phyloP scores from a whole-genome alignment of 2,888 invertebrate species.

The Melitaea athalia region DNA sequence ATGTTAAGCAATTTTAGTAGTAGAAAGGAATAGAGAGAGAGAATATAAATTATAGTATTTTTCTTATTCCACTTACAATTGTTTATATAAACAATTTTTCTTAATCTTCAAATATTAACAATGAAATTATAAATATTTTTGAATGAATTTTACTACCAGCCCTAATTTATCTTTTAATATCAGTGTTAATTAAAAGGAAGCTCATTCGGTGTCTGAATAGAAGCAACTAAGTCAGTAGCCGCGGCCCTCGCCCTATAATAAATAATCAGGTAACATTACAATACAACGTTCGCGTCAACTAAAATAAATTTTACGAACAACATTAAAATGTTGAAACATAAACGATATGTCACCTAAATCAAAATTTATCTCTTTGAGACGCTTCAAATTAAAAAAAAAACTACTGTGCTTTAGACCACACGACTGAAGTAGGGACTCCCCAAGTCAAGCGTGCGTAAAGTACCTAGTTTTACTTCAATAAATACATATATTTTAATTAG shows the following conservation, averaged over 20 bases:
- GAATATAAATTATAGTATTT: too few species aligned
- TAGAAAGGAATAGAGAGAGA: too few species aligned
- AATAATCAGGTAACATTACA: conserved; percentile 71
- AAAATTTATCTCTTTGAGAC: not conserved
- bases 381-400: not conserved
- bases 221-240: conserved; percentile 70
- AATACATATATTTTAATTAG: conserved; percentile 8
- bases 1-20: too few species aligned
- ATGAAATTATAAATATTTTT: not conserved
- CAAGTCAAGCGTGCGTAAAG: too few species aligned
- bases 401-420: too few species aligned
- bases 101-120: not conserved
- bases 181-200: conserved; percentile 71
- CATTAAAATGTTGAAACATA: not conserved
- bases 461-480: too few species aligned
- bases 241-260: conserved; percentile 54
- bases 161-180: conserved; percentile 51
- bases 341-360: not conserved
- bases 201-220: conserved; percentile 67
- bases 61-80: too few species aligned
- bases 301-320: conserved; percentile 30
- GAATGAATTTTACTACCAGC: conserved; percentile 42
- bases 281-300: conserved; percentile 42
- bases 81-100: not conserved
- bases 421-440: too few species aligned